These are phyloP conservation scores for Mobula birostris DNA, from an alignment of 2,113 vertebrate species.

Conservation along the genomic window DNA sequence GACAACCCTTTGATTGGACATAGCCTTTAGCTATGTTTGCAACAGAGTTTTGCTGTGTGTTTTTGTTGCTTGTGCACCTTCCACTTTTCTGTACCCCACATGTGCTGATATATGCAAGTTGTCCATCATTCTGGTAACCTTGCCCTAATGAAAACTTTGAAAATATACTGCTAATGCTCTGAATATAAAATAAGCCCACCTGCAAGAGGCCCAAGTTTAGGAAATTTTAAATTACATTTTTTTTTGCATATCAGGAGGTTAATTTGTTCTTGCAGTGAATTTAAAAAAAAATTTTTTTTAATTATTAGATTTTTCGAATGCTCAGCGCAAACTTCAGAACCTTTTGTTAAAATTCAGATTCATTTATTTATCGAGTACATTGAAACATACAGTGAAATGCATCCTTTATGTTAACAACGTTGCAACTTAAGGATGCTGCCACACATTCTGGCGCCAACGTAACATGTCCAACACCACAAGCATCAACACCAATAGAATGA, in stretches of 20 bases:
- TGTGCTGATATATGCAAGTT: slow-evolving; percentile 70
- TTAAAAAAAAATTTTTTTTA: not conserved
- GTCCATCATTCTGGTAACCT: slow-evolving; percentile 64
- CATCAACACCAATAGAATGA: no score
- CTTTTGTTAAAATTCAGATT: no score
- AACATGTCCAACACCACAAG: no score
- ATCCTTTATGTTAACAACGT: no score
- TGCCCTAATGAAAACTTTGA: slow-evolving; percentile 64
- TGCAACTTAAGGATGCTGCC: no score
- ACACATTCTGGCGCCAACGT: no score
- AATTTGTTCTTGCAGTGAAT: not conserved
- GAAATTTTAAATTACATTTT: slow-evolving; percentile 44
- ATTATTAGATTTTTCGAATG: not conserved
- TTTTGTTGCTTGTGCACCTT: slow-evolving; percentile 46
- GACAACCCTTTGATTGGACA: slow-evolving; percentile 71
- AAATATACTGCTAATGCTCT: slow-evolving; percentile 62
- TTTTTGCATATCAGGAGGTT: not conserved
- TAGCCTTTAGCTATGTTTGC: slow-evolving; percentile 62
- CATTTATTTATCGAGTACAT: no score
- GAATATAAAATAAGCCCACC: slow-evolving; percentile 67
- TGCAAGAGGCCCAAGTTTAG: slow-evolving; percentile 63
- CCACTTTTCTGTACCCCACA: slow-evolving; percentile 55
- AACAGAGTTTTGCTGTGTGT: slow-evolving; percentile 57
- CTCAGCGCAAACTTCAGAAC: not conserved
- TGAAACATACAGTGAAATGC: no score